phyloP scores from a whole-genome alignment of 1,140 invertebrate species.

The Drosophila lini region DNA sequence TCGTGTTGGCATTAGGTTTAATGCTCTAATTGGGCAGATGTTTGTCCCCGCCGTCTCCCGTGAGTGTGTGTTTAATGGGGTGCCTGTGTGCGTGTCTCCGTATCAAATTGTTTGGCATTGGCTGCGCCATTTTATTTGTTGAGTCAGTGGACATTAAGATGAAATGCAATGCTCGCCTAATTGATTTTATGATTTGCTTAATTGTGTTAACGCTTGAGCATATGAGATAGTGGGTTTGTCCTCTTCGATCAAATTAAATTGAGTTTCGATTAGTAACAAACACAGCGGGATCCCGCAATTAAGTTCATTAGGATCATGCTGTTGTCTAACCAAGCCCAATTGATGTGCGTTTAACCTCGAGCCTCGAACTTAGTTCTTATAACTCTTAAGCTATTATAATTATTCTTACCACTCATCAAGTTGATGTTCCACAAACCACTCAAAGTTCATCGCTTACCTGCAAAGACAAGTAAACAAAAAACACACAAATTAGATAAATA shows the following conservation, averaged over 20 bases:
- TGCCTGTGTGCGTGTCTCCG: slow-evolving; percentile 23
- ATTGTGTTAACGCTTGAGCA: slow-evolving; percentile 26
- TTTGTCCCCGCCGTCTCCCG: slow-evolving; percentile 14
- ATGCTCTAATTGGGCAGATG: slow-evolving; percentile 75
- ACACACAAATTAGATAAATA: slow-evolving; percentile 47
- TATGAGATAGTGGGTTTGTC: neutral
- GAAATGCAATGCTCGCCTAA: slow-evolving; percentile 60
- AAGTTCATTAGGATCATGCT: slow-evolving; percentile 2
- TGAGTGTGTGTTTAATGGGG: slow-evolving; percentile 20
- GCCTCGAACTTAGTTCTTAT: neutral
- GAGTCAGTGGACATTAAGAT: slow-evolving; percentile 58
- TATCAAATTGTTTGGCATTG: slow-evolving; percentile 61
- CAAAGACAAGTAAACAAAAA: slow-evolving; percentile 42
- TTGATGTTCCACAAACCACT: neutral
- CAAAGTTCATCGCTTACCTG: slow-evolving; percentile 48
- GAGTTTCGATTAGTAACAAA: slow-evolving; percentile 1
- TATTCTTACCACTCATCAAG: neutral
- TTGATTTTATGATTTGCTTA: slow-evolving; percentile 77
- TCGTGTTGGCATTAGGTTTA: slow-evolving; percentile 82
- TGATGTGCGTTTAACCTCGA: neutral
- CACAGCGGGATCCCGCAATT: slow-evolving; percentile 9
- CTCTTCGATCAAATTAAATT: slow-evolving; percentile 8
- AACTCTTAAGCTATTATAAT: neutral
- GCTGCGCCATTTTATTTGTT: slow-evolving; percentile 64
- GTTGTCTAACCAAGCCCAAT: neutral